Conservation (phyloP, 2,797 vertebrate species). For the Clarias platycephalus region DNA sequence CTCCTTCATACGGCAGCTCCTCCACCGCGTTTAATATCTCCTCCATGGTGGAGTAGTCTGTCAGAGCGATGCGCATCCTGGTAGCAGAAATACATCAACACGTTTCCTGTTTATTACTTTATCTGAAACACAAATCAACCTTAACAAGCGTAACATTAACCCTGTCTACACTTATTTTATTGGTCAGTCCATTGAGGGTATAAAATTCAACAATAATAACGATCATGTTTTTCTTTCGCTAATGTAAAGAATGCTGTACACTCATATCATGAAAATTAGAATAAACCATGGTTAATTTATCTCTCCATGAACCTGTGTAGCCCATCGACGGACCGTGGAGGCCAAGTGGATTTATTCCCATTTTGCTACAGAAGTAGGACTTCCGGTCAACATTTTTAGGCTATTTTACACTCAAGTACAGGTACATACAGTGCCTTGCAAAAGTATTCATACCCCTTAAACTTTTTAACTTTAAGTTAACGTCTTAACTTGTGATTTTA, state of each 20-base stretch:
- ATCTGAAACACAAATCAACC: background rate
- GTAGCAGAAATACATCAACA: constrained; percentile 6
- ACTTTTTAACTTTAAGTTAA: too few species aligned
- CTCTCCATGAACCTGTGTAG: too few species aligned
- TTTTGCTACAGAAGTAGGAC: too few species aligned
- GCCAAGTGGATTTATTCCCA: too few species aligned
- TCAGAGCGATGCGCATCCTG: constrained; percentile 81
- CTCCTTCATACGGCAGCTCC: constrained; percentile 72
- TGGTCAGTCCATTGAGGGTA: background rate
- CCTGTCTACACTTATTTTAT: background rate
- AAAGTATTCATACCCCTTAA: too few species aligned
- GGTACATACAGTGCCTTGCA: background rate
- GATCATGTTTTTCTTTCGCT: background rate
- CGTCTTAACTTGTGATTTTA: background rate
- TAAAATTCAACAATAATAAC: background rate
- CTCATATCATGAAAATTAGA: background rate
- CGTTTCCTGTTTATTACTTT: background rate
- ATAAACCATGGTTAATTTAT: background rate
- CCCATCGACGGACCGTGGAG: too few species aligned
- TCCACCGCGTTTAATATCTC: constrained; percentile 74
- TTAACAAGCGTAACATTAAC: background rate
- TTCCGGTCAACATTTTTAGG: background rate
- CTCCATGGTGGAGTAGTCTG: constrained; percentile 73
- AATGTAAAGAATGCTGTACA: background rate
- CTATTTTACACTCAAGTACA: background rate